Conservation (phyloP, 1,140 invertebrate genomes). For the Frieseomelitta varia region DNA sequence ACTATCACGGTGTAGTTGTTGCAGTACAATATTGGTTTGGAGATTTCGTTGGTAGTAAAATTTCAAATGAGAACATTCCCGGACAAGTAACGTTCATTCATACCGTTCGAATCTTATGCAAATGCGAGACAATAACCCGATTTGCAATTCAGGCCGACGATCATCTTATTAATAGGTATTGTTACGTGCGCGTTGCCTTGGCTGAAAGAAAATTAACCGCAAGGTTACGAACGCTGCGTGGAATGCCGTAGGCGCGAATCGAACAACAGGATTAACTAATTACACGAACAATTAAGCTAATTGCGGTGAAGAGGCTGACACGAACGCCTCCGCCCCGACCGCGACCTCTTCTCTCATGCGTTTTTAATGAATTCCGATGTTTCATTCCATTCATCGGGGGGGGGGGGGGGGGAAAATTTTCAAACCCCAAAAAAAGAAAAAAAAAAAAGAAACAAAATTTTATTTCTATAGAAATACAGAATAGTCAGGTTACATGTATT, state of each 20-base stretch:
- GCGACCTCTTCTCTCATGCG: no score
- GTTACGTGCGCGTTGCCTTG: constrained; percentile 32
- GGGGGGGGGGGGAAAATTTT: no score
- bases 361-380: not conserved
- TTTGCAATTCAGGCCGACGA: not conserved
- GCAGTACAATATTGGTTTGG: no score
- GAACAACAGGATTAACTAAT: constrained; percentile 61
- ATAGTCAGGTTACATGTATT: no score
- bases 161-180: constrained; percentile 50
- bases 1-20: no score
- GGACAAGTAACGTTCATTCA: no score
- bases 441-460: no score
- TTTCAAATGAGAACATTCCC: not conserved
- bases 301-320: constrained; percentile 13
- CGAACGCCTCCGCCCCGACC: not conserved
- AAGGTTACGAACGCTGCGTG: constrained; percentile 49
- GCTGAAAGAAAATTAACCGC: constrained; percentile 55
- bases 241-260: constrained; percentile 61
- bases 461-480: no score
- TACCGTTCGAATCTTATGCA: not conserved
- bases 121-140: constrained; percentile 19
- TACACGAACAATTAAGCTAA: constrained; percentile 44
- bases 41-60: no score
- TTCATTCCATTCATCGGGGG: not conserved
- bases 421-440: no score